phyloP scores from a whole-genome alignment of 2,888 invertebrate species.

The Pyrochroa serraticornis region DNA sequence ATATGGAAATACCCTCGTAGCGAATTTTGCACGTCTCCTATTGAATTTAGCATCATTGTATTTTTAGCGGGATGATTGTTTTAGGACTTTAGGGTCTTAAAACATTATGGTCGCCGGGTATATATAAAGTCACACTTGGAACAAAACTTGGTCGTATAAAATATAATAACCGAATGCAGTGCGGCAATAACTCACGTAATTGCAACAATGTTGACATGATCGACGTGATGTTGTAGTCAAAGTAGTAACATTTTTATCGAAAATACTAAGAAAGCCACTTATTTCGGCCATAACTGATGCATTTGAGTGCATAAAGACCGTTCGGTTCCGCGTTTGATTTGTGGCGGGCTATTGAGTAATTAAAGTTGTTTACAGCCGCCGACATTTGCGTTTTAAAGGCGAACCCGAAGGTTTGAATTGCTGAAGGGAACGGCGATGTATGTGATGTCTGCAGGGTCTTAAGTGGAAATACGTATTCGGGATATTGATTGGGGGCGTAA shows the following conservation, averaged over 20 bases:
- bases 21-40: too few species aligned
- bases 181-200: constrained; percentile 6
- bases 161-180: too few species aligned
- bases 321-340: constrained; percentile 43
- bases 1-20: too few species aligned
- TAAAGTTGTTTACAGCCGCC: constrained; percentile 48
- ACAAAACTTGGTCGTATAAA: too few species aligned
- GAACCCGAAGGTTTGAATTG: constrained; percentile 18
- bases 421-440: constrained; percentile 24
- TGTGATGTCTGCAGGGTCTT: constrained; percentile 14
- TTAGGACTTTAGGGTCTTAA: too few species aligned
- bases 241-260: constrained; percentile 15
- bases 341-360: constrained; percentile 44
- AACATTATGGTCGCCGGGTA: too few species aligned
- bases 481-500: constrained; percentile 39
- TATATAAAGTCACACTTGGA: too few species aligned
- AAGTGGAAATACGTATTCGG: constrained; percentile 23
- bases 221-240: constrained; percentile 3
- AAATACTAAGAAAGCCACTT: constrained; percentile 40
- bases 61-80: too few species aligned
- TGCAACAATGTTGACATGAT: constrained; percentile 12
- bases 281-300: constrained; percentile 34
- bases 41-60: too few species aligned
- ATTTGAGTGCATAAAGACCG: constrained; percentile 24
- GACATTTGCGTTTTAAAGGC: constrained; percentile 45